Percentiles rank a stretch among this genome's conserved stretches.
Evolutionary conservation across 2,113 vertebrate genomes (phyloP).

Genomic region (Cyanistes caeruleus): DNA sequence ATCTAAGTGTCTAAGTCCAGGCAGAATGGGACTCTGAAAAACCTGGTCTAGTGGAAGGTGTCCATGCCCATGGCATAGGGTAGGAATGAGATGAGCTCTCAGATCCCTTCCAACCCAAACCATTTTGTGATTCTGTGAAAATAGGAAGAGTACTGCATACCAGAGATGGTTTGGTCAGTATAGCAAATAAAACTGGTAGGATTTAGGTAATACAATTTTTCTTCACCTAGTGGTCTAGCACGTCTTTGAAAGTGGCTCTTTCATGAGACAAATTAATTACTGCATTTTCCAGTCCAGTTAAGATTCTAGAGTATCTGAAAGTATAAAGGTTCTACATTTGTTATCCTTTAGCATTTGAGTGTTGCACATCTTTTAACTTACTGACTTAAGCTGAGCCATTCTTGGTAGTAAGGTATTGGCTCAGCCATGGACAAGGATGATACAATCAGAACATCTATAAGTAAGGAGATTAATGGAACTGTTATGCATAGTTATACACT

Average conservation of each 20-base stretch:
- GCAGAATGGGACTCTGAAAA: accelerated
- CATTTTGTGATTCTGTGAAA: neutral
- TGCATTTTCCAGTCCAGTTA: neutral
- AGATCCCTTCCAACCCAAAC: neutral
- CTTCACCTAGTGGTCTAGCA: neutral
- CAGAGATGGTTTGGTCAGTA: neutral
- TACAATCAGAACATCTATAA: neutral
- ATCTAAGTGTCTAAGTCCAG: neutral
- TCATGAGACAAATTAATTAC: neutral
- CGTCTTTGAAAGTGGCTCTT: neutral
- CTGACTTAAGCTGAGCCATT: neutral
- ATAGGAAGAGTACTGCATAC: neutral
- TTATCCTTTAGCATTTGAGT: neutral
- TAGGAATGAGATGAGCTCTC: neutral
- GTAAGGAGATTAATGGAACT: neutral
- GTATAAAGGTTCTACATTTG: neutral
- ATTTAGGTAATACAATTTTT: neutral
- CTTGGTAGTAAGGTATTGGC: neutral
- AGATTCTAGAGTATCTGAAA: neutral
- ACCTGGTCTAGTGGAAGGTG: neutral
- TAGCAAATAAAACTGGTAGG: neutral
- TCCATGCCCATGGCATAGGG: neutral
- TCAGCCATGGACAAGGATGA: neutral
- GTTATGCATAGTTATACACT: neutral
- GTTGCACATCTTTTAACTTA: neutral